Conservation (phyloP, 2,113 vertebrate genomes). For the Ranitomeya variabilis region DNA sequence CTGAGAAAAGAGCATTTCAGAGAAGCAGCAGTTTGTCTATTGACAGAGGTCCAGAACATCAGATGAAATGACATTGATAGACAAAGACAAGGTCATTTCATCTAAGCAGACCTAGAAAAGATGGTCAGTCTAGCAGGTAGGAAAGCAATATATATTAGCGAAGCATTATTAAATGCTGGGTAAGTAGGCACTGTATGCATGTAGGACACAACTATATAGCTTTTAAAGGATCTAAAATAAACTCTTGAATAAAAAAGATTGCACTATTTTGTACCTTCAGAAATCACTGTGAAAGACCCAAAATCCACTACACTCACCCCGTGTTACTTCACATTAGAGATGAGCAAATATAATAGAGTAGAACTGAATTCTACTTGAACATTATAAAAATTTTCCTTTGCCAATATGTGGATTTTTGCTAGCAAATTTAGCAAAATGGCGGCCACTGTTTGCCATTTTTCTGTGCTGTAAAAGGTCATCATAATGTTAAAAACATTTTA, state of each 20-base stretch:
- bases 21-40: background rate
- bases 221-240: background rate
- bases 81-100: background rate
- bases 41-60: background rate
- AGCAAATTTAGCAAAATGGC: too few species aligned
- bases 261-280: background rate
- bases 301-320: background rate
- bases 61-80: background rate
- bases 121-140: background rate
- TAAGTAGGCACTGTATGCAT: background rate
- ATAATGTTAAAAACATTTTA: too few species aligned
- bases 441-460: too few species aligned
- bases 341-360: too few species aligned
- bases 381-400: too few species aligned
- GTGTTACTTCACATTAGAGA: too few species aligned
- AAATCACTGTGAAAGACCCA: background rate
- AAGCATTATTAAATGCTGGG: background rate
- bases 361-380: too few species aligned
- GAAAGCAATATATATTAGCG: background rate
- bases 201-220: background rate
- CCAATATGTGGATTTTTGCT: too few species aligned
- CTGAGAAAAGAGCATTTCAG: background rate
- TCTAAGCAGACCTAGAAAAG: background rate
- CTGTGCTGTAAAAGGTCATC: too few species aligned
- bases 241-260: background rate